These are phyloP conservation scores for Microplitis mediator DNA, from an alignment of 1,140 invertebrate species.

Conservation along the genomic window DNA sequence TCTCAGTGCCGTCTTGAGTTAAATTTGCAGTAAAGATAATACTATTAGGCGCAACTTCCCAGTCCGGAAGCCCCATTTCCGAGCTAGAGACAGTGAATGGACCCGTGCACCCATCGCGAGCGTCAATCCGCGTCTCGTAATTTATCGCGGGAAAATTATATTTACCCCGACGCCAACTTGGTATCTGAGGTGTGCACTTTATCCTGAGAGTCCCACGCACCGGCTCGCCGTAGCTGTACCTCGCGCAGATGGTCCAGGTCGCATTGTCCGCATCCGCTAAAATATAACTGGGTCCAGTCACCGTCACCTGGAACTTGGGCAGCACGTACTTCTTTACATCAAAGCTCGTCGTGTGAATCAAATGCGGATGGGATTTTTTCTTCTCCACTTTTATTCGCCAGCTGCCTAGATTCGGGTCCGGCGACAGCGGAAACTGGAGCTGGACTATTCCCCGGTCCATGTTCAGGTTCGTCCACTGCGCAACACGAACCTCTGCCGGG, in stretches of 20 bases:
- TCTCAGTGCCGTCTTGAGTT: slow-evolving; percentile 69
- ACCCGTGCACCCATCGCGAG: slow-evolving; percentile 60
- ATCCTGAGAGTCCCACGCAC: slow-evolving; percentile 67
- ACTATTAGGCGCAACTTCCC: slow-evolving; percentile 60
- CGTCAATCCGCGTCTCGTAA: slow-evolving; percentile 51
- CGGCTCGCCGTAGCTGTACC: slow-evolving; percentile 77
- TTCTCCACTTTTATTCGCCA: slow-evolving; percentile 66
- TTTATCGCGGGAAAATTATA: slow-evolving; percentile 53
- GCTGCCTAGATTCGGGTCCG: slow-evolving; percentile 63
- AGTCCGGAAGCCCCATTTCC: slow-evolving; percentile 57
- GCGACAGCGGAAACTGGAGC: slow-evolving; percentile 63
- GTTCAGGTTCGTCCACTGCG: slow-evolving; percentile 66
- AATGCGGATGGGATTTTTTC: slow-evolving; percentile 46
- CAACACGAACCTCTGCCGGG: slow-evolving; percentile 65
- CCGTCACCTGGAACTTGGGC: slow-evolving; percentile 71
- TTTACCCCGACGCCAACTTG: slow-evolving; percentile 52
- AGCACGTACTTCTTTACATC: slow-evolving; percentile 70
- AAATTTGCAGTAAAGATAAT: slow-evolving; percentile 65
- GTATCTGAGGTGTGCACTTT: slow-evolving; percentile 56
- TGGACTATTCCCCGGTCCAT: slow-evolving; percentile 64
- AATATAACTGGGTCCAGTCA: slow-evolving; percentile 67
- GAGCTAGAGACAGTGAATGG: slow-evolving; percentile 54
- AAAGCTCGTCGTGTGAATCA: slow-evolving; percentile 60
- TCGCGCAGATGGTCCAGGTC: slow-evolving; percentile 67
- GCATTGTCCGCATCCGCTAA: slow-evolving; percentile 63